phyloP scores from a whole-genome alignment of 2,113 vertebrate genomes.

The Callithrix jacchus region DNA sequence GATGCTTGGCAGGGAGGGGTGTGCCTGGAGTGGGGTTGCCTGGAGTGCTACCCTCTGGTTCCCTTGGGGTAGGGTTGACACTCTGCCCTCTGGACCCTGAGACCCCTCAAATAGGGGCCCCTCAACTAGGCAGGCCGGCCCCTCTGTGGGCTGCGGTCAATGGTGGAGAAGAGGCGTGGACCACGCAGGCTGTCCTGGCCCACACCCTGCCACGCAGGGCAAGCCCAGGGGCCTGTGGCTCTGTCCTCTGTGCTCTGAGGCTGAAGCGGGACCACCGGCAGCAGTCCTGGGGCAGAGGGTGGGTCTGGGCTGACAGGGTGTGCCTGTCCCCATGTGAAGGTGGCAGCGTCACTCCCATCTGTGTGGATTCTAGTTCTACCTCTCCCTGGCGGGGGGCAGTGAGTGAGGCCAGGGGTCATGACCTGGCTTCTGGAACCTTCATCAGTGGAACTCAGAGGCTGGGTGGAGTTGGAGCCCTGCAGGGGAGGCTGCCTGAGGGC shows the following conservation, averaged over 20 bases:
- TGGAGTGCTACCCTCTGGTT: rapidly evolving
- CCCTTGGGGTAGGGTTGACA: not conserved
- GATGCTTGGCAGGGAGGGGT: not conserved
- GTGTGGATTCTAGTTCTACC: rapidly evolving
- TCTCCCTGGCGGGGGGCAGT: not conserved
- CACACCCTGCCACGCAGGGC: rapidly evolving
- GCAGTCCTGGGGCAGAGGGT: not conserved
- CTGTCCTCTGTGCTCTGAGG: not conserved
- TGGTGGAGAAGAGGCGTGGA: rapidly evolving
- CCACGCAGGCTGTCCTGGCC: rapidly evolving
- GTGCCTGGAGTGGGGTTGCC: not conserved
- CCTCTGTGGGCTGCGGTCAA: not conserved
- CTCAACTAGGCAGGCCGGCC: not conserved
- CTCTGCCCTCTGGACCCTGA: not conserved
- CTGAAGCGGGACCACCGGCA: not conserved
- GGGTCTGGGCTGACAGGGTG: not conserved
- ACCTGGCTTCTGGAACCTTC: not conserved
- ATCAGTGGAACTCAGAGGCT: not conserved
- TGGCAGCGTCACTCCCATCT: rapidly evolving
- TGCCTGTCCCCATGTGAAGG: not conserved
- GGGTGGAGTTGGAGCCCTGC: not conserved
- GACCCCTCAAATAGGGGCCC: not conserved
- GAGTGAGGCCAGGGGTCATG: not conserved
- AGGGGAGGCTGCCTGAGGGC: not conserved
- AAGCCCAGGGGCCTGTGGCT: not conserved